Evolutionary conservation across 2,888 invertebrate genomes (phyloP).

Genomic region (Sarcophaga subvicina): DNA sequence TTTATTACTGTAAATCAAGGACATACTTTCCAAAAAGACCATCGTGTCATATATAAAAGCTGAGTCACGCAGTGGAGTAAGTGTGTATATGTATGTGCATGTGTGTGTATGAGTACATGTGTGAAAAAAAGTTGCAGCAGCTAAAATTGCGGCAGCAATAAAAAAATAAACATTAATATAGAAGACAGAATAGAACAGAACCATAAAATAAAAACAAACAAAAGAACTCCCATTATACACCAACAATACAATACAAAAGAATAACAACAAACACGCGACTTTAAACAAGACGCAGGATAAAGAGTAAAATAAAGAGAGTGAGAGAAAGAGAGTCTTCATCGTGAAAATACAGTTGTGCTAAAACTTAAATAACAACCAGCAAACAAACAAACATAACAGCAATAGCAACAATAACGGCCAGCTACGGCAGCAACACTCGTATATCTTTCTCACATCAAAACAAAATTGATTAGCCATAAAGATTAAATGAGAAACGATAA

Average conservation of each 20-base stretch:
- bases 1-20: slow-evolving; percentile 64
- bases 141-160: slow-evolving; percentile 48
- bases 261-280: slow-evolving; percentile 60
- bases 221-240: slow-evolving; percentile 15
- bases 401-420: slow-evolving; percentile 1
- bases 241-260: slow-evolving; percentile 23
- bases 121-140: slow-evolving; percentile 50
- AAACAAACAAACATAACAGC: slow-evolving; percentile 22
- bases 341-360: slow-evolving; percentile 60
- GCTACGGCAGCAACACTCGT: slow-evolving; percentile 14
- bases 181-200: slow-evolving; percentile 42
- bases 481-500: slow-evolving; percentile 27
- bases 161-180: neutral
- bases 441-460: slow-evolving; percentile 17
- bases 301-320: neutral
- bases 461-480: slow-evolving; percentile 29
- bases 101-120: slow-evolving; percentile 36
- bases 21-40: slow-evolving; percentile 52
- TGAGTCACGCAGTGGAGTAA: slow-evolving; percentile 66
- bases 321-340: slow-evolving; percentile 11
- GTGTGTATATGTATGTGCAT: neutral
- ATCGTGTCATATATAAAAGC: slow-evolving; percentile 58
- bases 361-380: slow-evolving; percentile 19
- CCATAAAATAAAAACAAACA: slow-evolving; percentile 42
- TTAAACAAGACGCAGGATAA: slow-evolving; percentile 20